Conservation (phyloP, 2,797 vertebrate genomes). For the Siniperca obscura region DNA sequence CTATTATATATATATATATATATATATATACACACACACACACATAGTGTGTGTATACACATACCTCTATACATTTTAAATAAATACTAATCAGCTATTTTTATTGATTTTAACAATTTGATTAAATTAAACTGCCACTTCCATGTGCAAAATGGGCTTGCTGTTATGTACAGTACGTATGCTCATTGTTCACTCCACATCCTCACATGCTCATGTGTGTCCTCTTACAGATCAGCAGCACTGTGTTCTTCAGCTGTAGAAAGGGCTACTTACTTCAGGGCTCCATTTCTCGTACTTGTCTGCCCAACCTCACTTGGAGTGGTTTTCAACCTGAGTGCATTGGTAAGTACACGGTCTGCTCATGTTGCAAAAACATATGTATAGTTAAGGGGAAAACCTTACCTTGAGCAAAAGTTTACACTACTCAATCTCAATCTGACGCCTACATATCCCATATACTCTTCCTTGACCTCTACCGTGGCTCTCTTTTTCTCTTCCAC, state of each 20-base stretch:
- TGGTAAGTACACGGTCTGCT: constrained; percentile 83
- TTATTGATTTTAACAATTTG: not conserved
- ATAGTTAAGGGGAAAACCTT: constrained; percentile 10
- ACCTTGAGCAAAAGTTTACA: constrained; percentile 13
- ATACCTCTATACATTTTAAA: not conserved
- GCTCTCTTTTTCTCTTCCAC: not conserved
- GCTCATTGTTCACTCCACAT: not conserved
- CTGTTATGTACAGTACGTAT: not conserved
- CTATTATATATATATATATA: no score
- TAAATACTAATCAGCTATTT: not conserved
- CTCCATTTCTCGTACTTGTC: constrained; percentile 95
- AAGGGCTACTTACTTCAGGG: constrained; percentile 98
- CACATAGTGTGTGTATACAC: no score
- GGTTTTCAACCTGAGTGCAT: constrained; percentile 95
- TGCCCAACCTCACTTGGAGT: constrained; percentile 98
- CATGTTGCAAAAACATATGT: constrained; percentile 6
- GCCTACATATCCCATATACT: not conserved
- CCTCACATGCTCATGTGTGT: not conserved
- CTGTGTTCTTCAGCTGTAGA: constrained; percentile 93
- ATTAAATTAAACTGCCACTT: not conserved
- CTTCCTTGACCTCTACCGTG: constrained; percentile 34
- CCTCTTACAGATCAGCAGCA: constrained; percentile 89
- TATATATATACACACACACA: no score
- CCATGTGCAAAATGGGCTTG: not conserved
- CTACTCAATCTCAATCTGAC: not conserved